Conservation (phyloP, 2,888 invertebrate species). For the Agrilus cyanescens region DNA sequence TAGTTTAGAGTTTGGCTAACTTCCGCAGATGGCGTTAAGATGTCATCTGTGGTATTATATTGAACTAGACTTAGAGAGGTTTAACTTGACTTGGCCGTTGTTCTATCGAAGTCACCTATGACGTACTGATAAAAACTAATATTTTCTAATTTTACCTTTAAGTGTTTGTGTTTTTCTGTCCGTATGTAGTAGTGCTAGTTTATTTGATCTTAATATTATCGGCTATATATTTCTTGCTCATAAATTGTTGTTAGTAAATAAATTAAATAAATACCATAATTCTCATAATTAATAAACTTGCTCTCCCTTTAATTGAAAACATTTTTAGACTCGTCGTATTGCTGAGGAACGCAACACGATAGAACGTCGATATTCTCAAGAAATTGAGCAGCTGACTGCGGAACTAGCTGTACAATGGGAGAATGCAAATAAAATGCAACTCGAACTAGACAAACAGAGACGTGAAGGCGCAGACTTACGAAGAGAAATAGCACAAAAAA, state of each 20-base stretch:
- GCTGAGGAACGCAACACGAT: conserved; percentile 61
- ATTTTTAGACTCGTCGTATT: conserved; percentile 41
- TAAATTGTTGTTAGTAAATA: not conserved
- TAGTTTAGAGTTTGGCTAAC: too few relatives aligned
- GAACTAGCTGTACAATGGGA: conserved; percentile 75
- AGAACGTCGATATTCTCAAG: conserved; percentile 59
- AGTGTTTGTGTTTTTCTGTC: too few relatives aligned
- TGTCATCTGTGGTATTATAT: too few relatives aligned
- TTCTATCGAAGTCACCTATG: too few relatives aligned
- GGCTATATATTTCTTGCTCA: not conserved
- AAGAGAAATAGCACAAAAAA: conserved; percentile 65
- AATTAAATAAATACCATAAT: not conserved
- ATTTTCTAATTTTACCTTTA: too few relatives aligned
- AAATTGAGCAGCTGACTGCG: conserved; percentile 65
- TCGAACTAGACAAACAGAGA: conserved; percentile 69
- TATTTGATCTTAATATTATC: not conserved
- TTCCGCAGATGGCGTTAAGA: too few relatives aligned
- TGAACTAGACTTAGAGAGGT: too few relatives aligned
- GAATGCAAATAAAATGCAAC: conserved; percentile 58
- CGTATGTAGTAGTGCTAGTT: too few relatives aligned
- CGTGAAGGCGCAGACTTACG: conserved; percentile 64
- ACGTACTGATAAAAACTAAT: too few relatives aligned
- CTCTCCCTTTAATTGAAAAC: not conserved
- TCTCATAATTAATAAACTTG: not conserved
- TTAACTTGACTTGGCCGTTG: too few relatives aligned